A percentile compares a stretch with the other conserved stretches of the same genome.
Evolutionary conservation across 2,888 invertebrate species (phyloP).

Genomic region (Apodemia hepburni): DNA sequence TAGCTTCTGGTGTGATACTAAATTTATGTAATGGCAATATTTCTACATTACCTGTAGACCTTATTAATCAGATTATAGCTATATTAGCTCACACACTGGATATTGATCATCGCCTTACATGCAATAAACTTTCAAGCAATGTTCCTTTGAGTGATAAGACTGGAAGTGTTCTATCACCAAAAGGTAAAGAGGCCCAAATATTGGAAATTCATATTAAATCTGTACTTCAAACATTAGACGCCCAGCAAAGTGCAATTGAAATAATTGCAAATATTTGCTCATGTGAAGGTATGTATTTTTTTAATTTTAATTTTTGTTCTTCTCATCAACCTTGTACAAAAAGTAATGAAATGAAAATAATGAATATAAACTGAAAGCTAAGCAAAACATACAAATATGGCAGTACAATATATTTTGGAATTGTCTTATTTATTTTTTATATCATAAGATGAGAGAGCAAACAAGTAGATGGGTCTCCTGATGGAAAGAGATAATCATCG

Average conservation of each 20-base stretch:
- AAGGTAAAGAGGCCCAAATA: slow-evolving; percentile 56
- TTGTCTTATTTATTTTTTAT: too few relatives aligned
- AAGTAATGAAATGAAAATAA: too few relatives aligned
- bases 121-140: slow-evolving; percentile 70
- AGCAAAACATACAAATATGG: too few relatives aligned
- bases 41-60: slow-evolving; percentile 55
- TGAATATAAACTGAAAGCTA: too few relatives aligned
- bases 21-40: slow-evolving; percentile 72
- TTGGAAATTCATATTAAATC: slow-evolving; percentile 72
- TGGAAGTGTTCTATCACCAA: slow-evolving; percentile 49
- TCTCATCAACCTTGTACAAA: too few relatives aligned
- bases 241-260: slow-evolving; percentile 85
- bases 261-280: slow-evolving; percentile 86
- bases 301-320: too few relatives aligned
- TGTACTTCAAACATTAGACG: slow-evolving; percentile 79
- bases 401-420: too few relatives aligned
- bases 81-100: slow-evolving; percentile 75
- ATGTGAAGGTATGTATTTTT: slow-evolving; percentile 73
- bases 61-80: slow-evolving; percentile 69
- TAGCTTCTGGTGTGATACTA: slow-evolving; percentile 80
- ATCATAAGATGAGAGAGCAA: too few relatives aligned
- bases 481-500: too few relatives aligned
- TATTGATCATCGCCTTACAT: slow-evolving; percentile 72
- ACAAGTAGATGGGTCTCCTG: too few relatives aligned
- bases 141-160: slow-evolving; percentile 58